Evolutionary conservation across 2,113 vertebrate genomes (phyloP), one percentile per base, ranked within the genome.

Genomic region (Callocephalon fimbriatum): DNA sequence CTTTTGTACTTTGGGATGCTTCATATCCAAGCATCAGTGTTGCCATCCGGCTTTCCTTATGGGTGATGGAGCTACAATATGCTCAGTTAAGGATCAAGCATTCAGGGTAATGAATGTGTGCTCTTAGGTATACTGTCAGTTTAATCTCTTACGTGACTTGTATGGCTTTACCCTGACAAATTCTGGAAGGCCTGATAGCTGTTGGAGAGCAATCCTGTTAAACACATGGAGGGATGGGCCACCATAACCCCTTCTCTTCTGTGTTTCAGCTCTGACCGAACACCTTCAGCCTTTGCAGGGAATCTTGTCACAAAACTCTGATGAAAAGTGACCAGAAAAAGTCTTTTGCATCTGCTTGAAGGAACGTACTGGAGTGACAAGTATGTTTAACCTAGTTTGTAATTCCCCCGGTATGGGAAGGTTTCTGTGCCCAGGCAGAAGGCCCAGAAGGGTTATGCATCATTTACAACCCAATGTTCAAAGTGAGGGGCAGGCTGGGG

Each of bases 381-480:
- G 47, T 53, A 25, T 84, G 90, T 63, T 67, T 97, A 96, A 90
- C 96, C 93, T 56, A 96, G 75, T 97, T 97, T 93, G 83, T 5
- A 88, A 97, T 96, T 95, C 93, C 96, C 95, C 74, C 1, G 90
- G 12, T 21, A 71, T 11, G 54, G 82, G 59, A 15, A 73, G 65
- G 88, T 86, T 96, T 72, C 88, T 77, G 93, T 77, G 78, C 88
- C 82, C 88, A 63, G 77, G 93, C 96, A 94, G 79, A 71, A 90
- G 92, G 93, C 96, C 95, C 92, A 62, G 92, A 95, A 96, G 94
- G 94, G 82, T 93, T 20, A 94, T 97, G 90, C 96, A 97, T 96
- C 93, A 94, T 95, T 97, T 96, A 97, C 86, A 92, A 86, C 20
- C 45, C 76, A 19, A 0, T 6, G 71, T 6, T 93, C 67, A 35